Percentiles rank a stretch among this genome's conserved stretches.
Conservation (phyloP, 2,113 vertebrate species). For the Rhinoptilus africanus region DNA sequence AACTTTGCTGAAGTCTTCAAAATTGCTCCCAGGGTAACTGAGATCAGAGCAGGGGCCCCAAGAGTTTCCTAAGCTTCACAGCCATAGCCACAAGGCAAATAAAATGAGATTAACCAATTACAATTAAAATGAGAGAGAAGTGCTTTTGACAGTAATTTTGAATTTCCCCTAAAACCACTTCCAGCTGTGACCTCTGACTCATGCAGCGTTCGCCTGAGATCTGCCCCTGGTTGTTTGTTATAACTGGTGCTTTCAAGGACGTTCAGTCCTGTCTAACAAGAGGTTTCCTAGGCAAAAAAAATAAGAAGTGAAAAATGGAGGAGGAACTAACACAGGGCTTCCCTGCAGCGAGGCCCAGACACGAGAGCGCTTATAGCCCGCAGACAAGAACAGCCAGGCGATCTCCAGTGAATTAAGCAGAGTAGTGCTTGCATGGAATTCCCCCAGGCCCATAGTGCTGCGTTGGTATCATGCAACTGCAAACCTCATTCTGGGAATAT, state of each 20-base stretch:
- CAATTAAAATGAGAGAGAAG: conserved; percentile 56
- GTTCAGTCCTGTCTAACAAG: not conserved
- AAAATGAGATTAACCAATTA: conserved; percentile 71
- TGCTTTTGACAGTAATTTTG: conserved; percentile 66
- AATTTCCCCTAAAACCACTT: conserved; percentile 66
- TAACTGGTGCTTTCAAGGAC: conserved; percentile 35
- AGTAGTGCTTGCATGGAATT: not conserved
- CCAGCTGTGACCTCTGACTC: conserved; percentile 70
- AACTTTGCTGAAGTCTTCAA: conserved; percentile 24
- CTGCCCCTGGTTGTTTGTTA: conserved; percentile 34
- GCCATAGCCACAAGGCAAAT: conserved; percentile 53
- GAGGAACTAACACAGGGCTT: not conserved
- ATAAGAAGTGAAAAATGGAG: not conserved
- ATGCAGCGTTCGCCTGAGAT: not conserved
- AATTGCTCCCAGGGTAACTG: conserved; percentile 48
- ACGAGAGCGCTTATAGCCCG: not conserved
- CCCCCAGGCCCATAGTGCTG: not conserved
- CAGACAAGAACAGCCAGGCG: not conserved
- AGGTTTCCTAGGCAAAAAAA: not conserved
- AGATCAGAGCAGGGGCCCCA: conserved; percentile 12
- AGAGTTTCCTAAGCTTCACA: conserved; percentile 39
- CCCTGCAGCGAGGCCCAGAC: not conserved
- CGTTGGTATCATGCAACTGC: not conserved
- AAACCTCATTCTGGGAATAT: not conserved
- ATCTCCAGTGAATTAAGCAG: not conserved